phyloP scores from a whole-genome alignment of 92 coral and sea anemone genomes.

The Zoanthus sociatus region DNA sequence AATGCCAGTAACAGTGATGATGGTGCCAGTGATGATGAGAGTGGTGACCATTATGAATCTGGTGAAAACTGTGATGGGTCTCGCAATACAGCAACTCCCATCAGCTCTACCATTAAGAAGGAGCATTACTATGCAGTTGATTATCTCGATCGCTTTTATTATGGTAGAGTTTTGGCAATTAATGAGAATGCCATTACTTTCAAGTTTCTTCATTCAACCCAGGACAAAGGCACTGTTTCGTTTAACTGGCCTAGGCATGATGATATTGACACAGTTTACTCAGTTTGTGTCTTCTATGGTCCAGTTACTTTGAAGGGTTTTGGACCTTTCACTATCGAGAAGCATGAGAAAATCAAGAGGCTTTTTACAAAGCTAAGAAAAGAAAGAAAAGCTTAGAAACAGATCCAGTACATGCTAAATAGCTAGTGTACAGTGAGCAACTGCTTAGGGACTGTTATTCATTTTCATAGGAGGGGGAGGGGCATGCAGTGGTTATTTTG shows the following conservation, averaged over 20 bases:
- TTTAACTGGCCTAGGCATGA: conserved; percentile 55
- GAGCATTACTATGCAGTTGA: conserved; percentile 48
- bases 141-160: conserved; percentile 42
- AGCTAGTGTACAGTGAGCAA: not conserved
- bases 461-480: not conserved
- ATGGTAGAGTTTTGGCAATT: conserved; percentile 48
- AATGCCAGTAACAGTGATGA: not conserved
- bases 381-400: conserved; percentile 24
- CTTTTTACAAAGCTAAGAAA: conserved; percentile 16
- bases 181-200: conserved; percentile 10
- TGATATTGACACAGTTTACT: conserved; percentile 20
- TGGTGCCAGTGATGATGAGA: not conserved
- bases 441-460: not conserved
- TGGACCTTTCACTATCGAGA: conserved; percentile 14
- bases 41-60: not conserved
- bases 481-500: not conserved
- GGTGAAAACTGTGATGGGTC: not conserved
- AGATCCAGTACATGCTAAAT: not conserved
- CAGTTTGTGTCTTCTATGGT: conserved; percentile 42
- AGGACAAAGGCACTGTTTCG: conserved; percentile 30
- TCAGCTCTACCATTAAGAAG: not conserved
- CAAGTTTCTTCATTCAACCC: conserved; percentile 45
- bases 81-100: not conserved
- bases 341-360: conserved; percentile 11
- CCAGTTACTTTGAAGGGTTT: conserved; percentile 43